Percentiles rank a stretch among this genome's conserved stretches.
Evolutionary conservation across 2,113 vertebrate species (phyloP).

Genomic region (Otis tarda): DNA sequence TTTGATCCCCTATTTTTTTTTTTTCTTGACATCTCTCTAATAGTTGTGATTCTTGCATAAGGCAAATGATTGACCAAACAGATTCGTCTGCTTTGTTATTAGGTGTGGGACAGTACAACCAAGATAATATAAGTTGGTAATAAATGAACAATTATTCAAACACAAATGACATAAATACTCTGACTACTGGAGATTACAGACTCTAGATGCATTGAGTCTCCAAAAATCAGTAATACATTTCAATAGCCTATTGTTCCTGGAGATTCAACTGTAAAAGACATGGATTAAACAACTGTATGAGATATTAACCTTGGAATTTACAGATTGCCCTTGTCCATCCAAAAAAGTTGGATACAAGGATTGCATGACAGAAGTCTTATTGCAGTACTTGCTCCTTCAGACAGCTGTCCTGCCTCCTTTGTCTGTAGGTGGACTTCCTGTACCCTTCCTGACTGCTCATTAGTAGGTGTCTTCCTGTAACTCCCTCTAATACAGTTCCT

Average conservation of each 20-base stretch:
- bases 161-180: accelerated
- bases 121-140: background rate
- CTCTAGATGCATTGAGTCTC: background rate
- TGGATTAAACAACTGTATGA: background rate
- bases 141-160: background rate
- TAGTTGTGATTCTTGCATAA: background rate
- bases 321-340: background rate
- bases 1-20: background rate
- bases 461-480: background rate
- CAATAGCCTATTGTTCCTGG: background rate
- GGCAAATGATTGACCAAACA: background rate
- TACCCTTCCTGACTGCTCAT: background rate
- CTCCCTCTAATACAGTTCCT: background rate
- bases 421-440: background rate
- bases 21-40: background rate
- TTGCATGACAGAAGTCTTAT: background rate
- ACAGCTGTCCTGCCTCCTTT: background rate
- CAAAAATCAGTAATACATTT: background rate
- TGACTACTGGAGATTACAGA: background rate
- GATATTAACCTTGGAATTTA: background rate
- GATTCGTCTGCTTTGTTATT: background rate
- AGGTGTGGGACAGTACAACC: background rate
- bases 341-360: background rate
- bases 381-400: background rate
- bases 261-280: background rate